Evolutionary conservation across 35 echinoderm and acorn worm genomes (phyloP).

Genomic region (Nesometra sesokonis): DNA sequence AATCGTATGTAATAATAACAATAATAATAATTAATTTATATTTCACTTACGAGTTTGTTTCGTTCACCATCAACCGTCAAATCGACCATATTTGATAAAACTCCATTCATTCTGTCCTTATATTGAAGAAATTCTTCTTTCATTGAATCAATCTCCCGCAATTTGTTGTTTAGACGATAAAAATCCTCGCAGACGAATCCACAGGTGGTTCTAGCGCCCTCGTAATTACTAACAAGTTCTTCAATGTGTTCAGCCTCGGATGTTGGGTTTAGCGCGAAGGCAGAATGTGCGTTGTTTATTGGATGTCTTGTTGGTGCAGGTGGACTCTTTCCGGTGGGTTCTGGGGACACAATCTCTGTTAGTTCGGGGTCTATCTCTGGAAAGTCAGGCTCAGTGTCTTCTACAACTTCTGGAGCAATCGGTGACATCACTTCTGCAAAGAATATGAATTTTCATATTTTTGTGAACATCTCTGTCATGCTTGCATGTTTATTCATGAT

Average conservation of each 20-base stretch:
- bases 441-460: too few species aligned
- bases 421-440: neutral
- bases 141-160: neutral
- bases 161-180: neutral
- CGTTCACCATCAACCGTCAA: neutral
- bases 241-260: neutral
- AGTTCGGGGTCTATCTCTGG: neutral
- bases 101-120: neutral
- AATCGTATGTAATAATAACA: too few species aligned
- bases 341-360: neutral
- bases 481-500: too few species aligned
- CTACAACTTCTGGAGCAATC: neutral
- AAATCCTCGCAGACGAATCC: neutral
- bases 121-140: neutral
- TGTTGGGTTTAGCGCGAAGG: neutral
- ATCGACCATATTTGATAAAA: neutral
- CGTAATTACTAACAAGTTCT: neutral
- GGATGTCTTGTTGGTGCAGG: neutral
- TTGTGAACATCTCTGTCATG: too few species aligned
- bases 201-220: neutral
- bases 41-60: neutral
- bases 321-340: neutral
- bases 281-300: neutral
- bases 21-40: too few species aligned
- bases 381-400: neutral